These are phyloP conservation scores for Botia almorhae DNA, from an alignment of 2,797 vertebrate genomes.

Conservation along the genomic window DNA sequence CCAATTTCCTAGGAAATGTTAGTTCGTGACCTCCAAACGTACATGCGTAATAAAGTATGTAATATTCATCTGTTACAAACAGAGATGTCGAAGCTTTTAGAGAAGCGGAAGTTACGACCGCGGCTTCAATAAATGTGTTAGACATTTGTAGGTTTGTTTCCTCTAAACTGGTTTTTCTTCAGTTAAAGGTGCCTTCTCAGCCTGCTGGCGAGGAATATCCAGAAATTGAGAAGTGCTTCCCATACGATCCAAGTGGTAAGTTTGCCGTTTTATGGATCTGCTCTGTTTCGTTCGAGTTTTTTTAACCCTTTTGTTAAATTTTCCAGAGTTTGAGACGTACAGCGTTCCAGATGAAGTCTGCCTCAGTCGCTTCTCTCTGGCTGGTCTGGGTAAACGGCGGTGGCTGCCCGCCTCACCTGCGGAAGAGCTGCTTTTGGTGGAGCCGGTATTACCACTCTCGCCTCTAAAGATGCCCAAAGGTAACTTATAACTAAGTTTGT, in stretches of 20 bases:
- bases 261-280: too few species aligned
- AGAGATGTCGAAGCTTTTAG: too few species aligned
- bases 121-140: too few species aligned
- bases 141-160: background rate
- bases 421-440: slow-evolving; percentile 35
- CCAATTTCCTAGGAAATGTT: too few species aligned
- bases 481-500: background rate
- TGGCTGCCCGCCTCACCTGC: slow-evolving; percentile 9
- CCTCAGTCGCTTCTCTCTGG: slow-evolving; percentile 57
- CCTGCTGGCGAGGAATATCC: slow-evolving; percentile 46
- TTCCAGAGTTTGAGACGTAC: slow-evolving; percentile 55
- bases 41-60: too few species aligned
- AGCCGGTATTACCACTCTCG: slow-evolving; percentile 39
- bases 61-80: too few species aligned
- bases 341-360: slow-evolving; percentile 58
- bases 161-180: background rate
- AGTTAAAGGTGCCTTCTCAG: slow-evolving; percentile 34
- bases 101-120: too few species aligned
- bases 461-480: slow-evolving; percentile 58
- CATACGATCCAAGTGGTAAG: slow-evolving; percentile 62
- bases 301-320: background rate
- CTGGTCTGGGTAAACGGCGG: slow-evolving; percentile 40
- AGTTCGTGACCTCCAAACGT: too few species aligned
- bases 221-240: slow-evolving; percentile 63
- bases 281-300: background rate